Conservation (phyloP, 92 coral and sea anemone genomes). For the Epizoanthus stellaris region DNA sequence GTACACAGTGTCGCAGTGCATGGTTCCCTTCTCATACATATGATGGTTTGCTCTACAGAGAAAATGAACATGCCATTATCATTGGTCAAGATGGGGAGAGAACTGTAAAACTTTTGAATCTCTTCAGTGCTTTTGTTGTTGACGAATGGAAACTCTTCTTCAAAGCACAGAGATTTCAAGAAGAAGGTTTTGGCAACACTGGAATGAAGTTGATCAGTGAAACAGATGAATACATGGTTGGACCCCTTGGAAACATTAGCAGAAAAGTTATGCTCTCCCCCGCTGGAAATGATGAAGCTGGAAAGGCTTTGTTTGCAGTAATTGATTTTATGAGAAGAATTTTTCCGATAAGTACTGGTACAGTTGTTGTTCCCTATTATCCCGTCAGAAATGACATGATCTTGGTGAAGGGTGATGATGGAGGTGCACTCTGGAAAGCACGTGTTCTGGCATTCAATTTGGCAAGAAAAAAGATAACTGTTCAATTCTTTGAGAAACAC, state of each 20-base stretch:
- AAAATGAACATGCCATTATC: slow-evolving; percentile 46
- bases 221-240: slow-evolving; percentile 27
- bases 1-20: slow-evolving; percentile 34
- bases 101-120: slow-evolving; percentile 42
- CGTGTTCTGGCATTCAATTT: slow-evolving; percentile 19
- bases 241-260: slow-evolving; percentile 49
- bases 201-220: slow-evolving; percentile 35
- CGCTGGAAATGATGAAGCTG: slow-evolving; percentile 29
- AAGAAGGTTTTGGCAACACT: slow-evolving; percentile 14
- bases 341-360: slow-evolving; percentile 47
- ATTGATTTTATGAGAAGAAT: slow-evolving; percentile 49
- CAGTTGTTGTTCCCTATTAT: slow-evolving; percentile 58
- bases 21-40: slow-evolving; percentile 48
- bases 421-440: slow-evolving; percentile 44
- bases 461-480: slow-evolving; percentile 16
- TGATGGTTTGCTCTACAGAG: slow-evolving; percentile 51
- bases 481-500: slow-evolving; percentile 33
- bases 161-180: slow-evolving; percentile 19
- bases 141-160: slow-evolving; percentile 32
- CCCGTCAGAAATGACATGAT: slow-evolving; percentile 51
- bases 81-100: slow-evolving; percentile 42
- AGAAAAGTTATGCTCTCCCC: slow-evolving; percentile 44
- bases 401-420: slow-evolving; percentile 39
- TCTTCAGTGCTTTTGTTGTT: slow-evolving; percentile 42
- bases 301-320: slow-evolving; percentile 14